Evolutionary conservation across 2,797 vertebrate genomes (phyloP).

Genomic region (Enteromius paludinosus): DNA sequence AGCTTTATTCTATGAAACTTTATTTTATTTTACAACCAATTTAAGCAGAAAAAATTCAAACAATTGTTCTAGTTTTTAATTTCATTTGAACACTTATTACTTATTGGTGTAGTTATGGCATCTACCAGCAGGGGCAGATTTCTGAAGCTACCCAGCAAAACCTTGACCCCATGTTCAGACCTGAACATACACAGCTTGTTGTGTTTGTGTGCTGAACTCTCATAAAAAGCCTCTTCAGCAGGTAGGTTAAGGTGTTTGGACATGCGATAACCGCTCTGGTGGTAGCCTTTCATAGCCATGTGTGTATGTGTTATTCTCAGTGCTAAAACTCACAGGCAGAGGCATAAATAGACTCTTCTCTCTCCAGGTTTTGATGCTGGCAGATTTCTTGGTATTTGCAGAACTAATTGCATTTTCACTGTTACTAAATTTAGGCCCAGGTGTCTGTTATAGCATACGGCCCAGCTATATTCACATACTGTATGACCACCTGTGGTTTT

Average conservation of each 20-base stretch:
- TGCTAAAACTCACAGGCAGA: conserved; percentile 50
- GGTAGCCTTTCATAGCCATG: conserved; percentile 54
- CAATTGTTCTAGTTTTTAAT: not conserved
- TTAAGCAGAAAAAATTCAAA: not conserved
- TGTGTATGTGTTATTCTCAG: conserved; percentile 61
- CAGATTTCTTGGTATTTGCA: conserved; percentile 76
- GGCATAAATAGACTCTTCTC: conserved; percentile 59
- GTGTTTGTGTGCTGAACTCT: conserved; percentile 64
- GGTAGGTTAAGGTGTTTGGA: conserved; percentile 28
- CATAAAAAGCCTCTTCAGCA: conserved; percentile 57
- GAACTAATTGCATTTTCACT: conserved; percentile 66
- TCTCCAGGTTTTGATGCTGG: conserved; percentile 69
- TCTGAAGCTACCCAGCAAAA: not conserved
- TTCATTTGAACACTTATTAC: not conserved
- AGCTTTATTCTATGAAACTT: not conserved
- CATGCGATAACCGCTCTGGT: not conserved
- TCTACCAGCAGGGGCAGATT: not conserved
- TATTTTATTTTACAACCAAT: not conserved
- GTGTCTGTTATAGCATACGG: conserved; percentile 66
- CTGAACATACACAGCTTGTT: not conserved
- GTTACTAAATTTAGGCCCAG: conserved; percentile 65
- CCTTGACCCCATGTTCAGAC: not conserved
- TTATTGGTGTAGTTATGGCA: not conserved
- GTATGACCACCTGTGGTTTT: conserved; percentile 55
- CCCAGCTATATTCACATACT: conserved; percentile 60